A percentile compares a stretch with the other conserved stretches of the same genome.
Conservation (phyloP, 2,888 invertebrate species). For the Drosophila anomalata region DNA sequence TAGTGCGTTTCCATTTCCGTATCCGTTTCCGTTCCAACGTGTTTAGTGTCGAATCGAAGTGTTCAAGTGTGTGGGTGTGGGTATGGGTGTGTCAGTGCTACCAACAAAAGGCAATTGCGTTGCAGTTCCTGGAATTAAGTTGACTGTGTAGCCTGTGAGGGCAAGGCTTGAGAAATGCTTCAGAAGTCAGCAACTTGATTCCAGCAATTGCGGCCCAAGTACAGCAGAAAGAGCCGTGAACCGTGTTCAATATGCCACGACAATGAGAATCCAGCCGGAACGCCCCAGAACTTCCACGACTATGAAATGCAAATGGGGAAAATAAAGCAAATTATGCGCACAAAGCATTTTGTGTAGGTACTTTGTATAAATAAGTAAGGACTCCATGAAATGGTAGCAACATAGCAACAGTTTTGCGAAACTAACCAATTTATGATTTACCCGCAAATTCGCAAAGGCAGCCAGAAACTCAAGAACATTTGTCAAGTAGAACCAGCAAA, state of each 20-base stretch:
- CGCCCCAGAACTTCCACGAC: conserved; percentile 20
- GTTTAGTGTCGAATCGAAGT: conserved; percentile 23
- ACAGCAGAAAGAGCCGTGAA: conserved; percentile 38
- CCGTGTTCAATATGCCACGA: conserved; percentile 36
- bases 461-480: conserved; percentile 26
- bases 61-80: conserved; percentile 13
- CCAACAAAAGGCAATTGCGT: conserved; percentile 62
- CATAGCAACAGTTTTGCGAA: conserved; percentile 25
- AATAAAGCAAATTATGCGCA: conserved; percentile 19
- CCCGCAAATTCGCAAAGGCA: conserved; percentile 14
- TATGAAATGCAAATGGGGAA: conserved; percentile 34
- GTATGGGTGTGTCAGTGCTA: conserved; percentile 22
- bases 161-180: conserved; percentile 79
- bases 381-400: conserved; percentile 26
- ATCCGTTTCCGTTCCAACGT: conserved; percentile 13
- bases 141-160: conserved; percentile 84
- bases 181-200: conserved; percentile 84
- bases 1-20: conserved; percentile 27
- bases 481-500: conserved; percentile 23
- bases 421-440: conserved; percentile 39
- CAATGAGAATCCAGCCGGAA: conserved; percentile 16
- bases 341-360: conserved; percentile 30
- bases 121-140: conserved; percentile 84
- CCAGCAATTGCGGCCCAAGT: conserved; percentile 83
- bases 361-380: conserved; percentile 27